Evolutionary conservation across 2,113 vertebrate species (phyloP).

Genomic region (Theristicus caerulescens): DNA sequence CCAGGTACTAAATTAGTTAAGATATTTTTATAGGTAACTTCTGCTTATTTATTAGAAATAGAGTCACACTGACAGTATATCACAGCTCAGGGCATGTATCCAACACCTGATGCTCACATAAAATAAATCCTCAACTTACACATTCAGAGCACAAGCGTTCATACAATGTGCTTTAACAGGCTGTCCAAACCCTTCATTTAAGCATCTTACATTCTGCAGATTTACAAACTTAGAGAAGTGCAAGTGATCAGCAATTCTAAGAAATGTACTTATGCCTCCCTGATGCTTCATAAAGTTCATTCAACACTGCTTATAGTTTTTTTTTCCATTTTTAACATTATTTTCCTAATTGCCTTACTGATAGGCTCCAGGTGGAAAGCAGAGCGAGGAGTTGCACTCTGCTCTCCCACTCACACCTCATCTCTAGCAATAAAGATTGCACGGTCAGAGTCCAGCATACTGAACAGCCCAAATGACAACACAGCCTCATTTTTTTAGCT

Average conservation of each 20-base stretch:
- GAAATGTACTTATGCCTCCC: background rate
- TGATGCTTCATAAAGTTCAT: background rate
- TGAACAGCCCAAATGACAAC: background rate
- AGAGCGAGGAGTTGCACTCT: background rate
- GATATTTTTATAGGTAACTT: constrained; percentile 6
- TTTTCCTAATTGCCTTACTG: background rate
- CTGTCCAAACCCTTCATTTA: background rate
- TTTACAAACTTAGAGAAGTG: background rate
- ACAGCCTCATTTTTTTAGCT: background rate
- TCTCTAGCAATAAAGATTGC: background rate
- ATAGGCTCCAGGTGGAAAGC: background rate
- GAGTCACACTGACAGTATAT: background rate
- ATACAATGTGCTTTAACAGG: background rate
- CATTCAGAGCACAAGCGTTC: background rate
- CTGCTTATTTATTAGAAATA: background rate
- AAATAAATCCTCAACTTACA: background rate
- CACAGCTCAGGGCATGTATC: background rate
- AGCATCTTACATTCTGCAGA: background rate
- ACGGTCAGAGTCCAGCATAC: background rate
- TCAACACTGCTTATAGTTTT: background rate
- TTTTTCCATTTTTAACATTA: background rate
- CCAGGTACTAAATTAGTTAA: background rate
- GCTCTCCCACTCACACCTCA: background rate
- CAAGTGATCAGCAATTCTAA: background rate
- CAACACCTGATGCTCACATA: background rate